Percentiles rank a stretch among this genome's conserved stretches.
phyloP scores from a whole-genome alignment of 1,140 invertebrate species.

The Zaprionus nigranus region DNA sequence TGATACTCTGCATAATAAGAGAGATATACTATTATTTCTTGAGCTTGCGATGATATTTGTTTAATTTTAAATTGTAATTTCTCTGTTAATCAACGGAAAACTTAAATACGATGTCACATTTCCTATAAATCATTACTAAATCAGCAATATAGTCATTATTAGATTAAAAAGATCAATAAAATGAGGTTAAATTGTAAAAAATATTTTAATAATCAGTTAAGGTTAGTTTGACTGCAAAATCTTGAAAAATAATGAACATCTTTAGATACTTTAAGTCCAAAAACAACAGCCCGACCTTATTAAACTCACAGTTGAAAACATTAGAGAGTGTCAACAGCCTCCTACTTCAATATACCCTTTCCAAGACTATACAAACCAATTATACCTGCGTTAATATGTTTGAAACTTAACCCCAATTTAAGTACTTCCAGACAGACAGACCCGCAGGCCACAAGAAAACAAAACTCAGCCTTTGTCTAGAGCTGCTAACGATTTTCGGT shows the following conservation, averaged over 20 bases:
- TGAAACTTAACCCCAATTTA: neutral
- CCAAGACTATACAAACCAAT: neutral
- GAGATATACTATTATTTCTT: no score
- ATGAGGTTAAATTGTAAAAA: neutral
- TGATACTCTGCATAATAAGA: neutral
- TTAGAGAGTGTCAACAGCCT: no score
- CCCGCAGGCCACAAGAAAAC: neutral
- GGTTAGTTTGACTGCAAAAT: neutral
- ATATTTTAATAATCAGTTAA: neutral
- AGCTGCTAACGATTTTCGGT: constrained; percentile 16
- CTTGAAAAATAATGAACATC: neutral
- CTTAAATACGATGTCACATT: no score
- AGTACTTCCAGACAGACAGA: constrained; percentile 10
- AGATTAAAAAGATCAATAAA: no score
- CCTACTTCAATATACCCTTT: neutral
- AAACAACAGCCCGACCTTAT: neutral
- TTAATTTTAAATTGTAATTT: no score
- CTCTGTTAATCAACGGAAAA: accelerated
- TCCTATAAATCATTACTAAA: no score
- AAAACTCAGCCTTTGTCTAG: neutral
- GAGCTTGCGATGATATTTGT: no score
- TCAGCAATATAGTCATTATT: no score
- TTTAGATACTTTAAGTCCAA: neutral
- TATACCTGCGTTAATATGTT: constrained; percentile 8
- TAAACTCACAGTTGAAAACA: no score